Evolutionary conservation across 1,140 invertebrate species (phyloP), one percentile per base, ranked within the genome.

Genomic region (Adelges cooleyi): DNA sequence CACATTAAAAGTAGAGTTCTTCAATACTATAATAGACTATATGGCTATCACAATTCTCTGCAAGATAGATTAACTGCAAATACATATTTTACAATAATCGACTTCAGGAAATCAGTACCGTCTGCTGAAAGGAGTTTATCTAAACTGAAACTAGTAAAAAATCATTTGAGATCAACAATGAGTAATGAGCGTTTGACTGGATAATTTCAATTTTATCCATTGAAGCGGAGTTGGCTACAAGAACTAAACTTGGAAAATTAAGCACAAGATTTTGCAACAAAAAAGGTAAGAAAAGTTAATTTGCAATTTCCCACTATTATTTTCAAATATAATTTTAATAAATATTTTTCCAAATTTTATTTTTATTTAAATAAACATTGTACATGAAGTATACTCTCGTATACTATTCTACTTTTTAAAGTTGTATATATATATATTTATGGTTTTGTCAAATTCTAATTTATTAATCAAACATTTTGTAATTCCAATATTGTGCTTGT

Each of bases 111-210:
- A 38, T 38, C 71, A 17, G 71, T 72, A 17, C 70, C 69, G 40
- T 68, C 69, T 20, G 67, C 10, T 33, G 72, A 75, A 67, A 66
- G 71, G 56, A 70, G 67, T 66, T 74, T 74, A 62, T 70, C 68
- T 27, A 72, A 73, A 49, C 66, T 74, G 25, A 73, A 73, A 50
- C 36, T 71, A 36, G 70, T 74, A 36, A 74, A 71, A 71, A 73
- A 52, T 38, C 72, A 73, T 66, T 65, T 74, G 38, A 50, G 69
- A 52, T 71, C 65, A 44, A 69, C 68, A 22, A 73, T 71, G 69
- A 38, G 27, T 44, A 66, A 73, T 50, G 53, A 72, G 42, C 38
- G 69, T 33, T 66, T 74, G 36, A 69, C 49, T 66, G 69, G 70
- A n/a, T 52, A 72, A 38, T n/a, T n/a, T 68, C 67, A 36, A 69